Evolutionary conservation across 2,888 invertebrate genomes (phyloP).

Genomic region (Tenthredo livida): DNA sequence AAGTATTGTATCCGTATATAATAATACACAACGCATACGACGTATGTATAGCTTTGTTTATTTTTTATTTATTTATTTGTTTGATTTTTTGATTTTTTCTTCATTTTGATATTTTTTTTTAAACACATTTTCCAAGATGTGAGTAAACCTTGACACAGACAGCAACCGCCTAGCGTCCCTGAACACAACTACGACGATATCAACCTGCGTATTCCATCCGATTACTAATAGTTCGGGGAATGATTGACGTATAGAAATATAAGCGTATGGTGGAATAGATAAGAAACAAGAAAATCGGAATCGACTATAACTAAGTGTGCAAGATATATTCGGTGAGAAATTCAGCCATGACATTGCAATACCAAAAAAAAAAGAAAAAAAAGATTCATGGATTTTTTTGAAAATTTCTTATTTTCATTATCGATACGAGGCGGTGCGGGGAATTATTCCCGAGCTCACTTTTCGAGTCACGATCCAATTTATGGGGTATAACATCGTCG

Average conservation of each 20-base stretch:
- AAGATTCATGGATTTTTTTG: no score
- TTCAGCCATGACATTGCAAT: neutral
- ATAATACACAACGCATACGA: neutral
- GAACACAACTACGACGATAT: conserved; percentile 13
- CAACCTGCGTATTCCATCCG: neutral
- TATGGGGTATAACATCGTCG: neutral
- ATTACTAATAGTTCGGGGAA: conserved; percentile 23
- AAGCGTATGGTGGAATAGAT: neutral
- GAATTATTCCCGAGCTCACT: neutral
- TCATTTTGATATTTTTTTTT: neutral
- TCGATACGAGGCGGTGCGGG: neutral
- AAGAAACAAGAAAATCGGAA: neutral
- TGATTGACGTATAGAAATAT: neutral
- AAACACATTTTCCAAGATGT: neutral
- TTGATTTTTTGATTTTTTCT: neutral
- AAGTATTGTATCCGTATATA: neutral
- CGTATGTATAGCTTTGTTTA: neutral
- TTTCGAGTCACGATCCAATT: neutral
- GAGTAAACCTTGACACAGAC: conserved; percentile 47
- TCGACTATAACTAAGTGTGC: no score
- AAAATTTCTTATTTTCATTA: no score
- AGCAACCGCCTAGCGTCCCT: conserved; percentile 20
- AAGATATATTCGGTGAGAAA: neutral
- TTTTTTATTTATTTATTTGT: neutral
- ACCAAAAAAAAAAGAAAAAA: neutral